Evolutionary conservation across 1,140 invertebrate species (phyloP).

Genomic region (Macrostomum lignano): DNA sequence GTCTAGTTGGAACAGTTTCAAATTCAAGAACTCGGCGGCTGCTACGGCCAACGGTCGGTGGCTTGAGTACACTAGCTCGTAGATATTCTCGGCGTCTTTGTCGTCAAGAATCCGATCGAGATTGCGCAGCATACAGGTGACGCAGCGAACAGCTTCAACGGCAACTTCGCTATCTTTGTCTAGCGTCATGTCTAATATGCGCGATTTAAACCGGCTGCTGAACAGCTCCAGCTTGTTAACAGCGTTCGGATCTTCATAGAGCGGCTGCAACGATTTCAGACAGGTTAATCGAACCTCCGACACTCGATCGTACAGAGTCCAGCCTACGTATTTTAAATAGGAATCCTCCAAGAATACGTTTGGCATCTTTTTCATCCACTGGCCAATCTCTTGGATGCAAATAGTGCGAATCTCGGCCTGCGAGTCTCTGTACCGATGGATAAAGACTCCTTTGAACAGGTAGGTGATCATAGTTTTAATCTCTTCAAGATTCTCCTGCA

Average conservation of each 20-base stretch:
- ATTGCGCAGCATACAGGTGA: constrained; percentile 43
- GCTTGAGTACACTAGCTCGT: constrained; percentile 89
- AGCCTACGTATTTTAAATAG: constrained; percentile 95
- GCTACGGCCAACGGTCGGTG: constrained; percentile 73
- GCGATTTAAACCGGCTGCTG: constrained; percentile 74
- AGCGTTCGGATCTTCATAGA: constrained; percentile 75
- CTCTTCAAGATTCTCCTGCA: constrained; percentile 92
- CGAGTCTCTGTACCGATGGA: constrained; percentile 83
- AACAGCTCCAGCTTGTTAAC: constrained; percentile 85
- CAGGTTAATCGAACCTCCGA: constrained; percentile 38
- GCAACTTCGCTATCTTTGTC: constrained; percentile 96
- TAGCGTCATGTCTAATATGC: constrained; percentile 82
- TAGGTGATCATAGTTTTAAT: constrained; percentile 96
- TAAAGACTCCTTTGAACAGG: constrained; percentile 97
- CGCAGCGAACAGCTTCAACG: constrained; percentile 70
- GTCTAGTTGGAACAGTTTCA: constrained; percentile 72
- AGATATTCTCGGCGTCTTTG: constrained; percentile 95
- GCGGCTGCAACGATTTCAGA: constrained; percentile 56
- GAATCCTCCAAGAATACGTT: constrained; percentile 82
- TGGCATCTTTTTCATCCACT: constrained; percentile 97
- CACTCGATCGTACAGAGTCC: constrained; percentile 87
- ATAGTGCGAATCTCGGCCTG: constrained; percentile 81
- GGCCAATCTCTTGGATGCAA: constrained; percentile 90
- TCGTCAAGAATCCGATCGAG: constrained; percentile 66
- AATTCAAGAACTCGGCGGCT: constrained; percentile 88